Evolutionary conservation across 2,888 invertebrate species (phyloP).

Genomic region (Xestia xanthographa): DNA sequence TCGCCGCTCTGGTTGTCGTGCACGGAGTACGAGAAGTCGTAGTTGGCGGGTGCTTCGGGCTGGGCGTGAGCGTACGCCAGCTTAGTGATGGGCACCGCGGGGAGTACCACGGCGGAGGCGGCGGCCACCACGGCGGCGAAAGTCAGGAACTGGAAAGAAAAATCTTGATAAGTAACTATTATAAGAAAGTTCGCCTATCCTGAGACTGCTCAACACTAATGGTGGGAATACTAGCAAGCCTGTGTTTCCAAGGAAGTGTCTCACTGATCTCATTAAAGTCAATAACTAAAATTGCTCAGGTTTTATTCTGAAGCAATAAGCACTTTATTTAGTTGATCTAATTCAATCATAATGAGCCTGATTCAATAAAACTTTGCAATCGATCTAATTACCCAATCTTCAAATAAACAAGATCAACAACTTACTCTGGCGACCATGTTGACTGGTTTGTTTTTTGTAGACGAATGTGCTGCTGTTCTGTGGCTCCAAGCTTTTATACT

Average conservation of each 20-base stretch:
- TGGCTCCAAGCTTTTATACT: slow-evolving; percentile 80
- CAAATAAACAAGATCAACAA: slow-evolving; percentile 53
- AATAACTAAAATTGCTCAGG: not conserved
- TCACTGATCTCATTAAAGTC: not conserved
- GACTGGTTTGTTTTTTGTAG: slow-evolving; percentile 76
- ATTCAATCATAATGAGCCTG: not conserved
- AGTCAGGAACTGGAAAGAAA: slow-evolving; percentile 60
- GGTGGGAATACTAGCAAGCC: not conserved
- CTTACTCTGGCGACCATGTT: slow-evolving; percentile 87
- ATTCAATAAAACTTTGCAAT: slow-evolving; percentile 22
- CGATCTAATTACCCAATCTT: slow-evolving; percentile 6
- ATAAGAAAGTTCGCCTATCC: not conserved
- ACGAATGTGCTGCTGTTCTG: slow-evolving; percentile 75
- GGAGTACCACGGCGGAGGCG: slow-evolving; percentile 76
- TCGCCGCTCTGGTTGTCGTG: slow-evolving; percentile 86
- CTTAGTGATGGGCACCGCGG: slow-evolving; percentile 71
- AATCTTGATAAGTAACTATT: slow-evolving; percentile 8
- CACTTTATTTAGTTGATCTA: not conserved
- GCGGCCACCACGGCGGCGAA: slow-evolving; percentile 73
- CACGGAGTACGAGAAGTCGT: slow-evolving; percentile 86
- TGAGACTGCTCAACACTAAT: not conserved
- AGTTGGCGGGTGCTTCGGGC: slow-evolving; percentile 82
- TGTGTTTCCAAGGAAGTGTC: not conserved
- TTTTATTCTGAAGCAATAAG: not conserved
- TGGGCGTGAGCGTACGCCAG: slow-evolving; percentile 80